Evolutionary conservation across 1,140 invertebrate genomes (phyloP).

Genomic region (Pseudachorutes palmiensis): DNA sequence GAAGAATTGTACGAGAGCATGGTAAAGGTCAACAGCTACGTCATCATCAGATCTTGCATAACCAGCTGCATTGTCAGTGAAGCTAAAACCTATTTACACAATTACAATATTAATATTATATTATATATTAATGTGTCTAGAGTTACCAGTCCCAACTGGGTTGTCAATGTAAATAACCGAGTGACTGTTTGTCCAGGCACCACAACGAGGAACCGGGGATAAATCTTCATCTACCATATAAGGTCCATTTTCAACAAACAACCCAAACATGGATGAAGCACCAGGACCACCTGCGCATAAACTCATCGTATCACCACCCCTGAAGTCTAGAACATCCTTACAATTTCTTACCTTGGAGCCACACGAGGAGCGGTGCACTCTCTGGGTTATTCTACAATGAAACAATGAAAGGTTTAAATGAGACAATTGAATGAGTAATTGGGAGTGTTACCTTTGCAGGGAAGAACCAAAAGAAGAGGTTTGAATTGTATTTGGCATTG

Average conservation of each 20-base stretch:
- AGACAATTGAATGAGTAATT: no score
- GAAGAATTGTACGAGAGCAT: conserved; percentile 45
- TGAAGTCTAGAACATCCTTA: no score
- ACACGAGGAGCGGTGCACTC: no score
- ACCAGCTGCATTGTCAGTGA: conserved; percentile 38
- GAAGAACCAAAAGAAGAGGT: no score
- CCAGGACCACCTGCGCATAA: conserved; percentile 46
- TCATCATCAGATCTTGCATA: conserved; percentile 44
- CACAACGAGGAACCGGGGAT: conserved; percentile 40
- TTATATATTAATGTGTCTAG: background rate
- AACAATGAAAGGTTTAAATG: no score
- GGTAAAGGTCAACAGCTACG: conserved; percentile 45
- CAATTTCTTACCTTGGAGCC: no score
- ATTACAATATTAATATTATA: background rate
- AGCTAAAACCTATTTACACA: conserved; percentile 40
- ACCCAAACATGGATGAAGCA: conserved; percentile 47
- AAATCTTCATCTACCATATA: conserved; percentile 42
- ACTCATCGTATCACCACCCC: no score
- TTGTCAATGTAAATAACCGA: conserved; percentile 51
- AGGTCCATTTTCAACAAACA: conserved; percentile 50
- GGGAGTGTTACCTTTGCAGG: no score
- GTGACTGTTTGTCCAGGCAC: conserved; percentile 46
- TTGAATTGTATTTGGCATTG: no score
- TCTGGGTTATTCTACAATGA: no score
- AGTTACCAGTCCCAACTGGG: conserved; percentile 45